Evolutionary conservation across 2,888 invertebrate genomes (phyloP), one percentile per base, ranked within the genome.

Genomic region (Iphiclides podalirius): DNA sequence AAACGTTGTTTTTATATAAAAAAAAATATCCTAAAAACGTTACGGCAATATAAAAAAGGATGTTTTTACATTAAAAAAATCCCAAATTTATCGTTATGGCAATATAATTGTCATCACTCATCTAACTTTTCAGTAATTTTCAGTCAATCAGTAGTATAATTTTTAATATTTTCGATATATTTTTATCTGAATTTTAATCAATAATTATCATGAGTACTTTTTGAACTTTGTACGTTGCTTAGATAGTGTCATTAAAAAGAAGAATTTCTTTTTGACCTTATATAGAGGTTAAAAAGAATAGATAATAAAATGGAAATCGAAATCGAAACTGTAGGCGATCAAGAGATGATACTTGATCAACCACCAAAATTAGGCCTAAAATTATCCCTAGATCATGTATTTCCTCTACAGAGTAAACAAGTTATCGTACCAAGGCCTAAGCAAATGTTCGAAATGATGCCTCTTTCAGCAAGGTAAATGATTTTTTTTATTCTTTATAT

Each of bases 371-470:
- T 90, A 68, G 95, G 95, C 8, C 89, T 95, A 57, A 94, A 94
- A 75, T 82, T 94, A n/a, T 90, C 89, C 58, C 87, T 96, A 59
- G 90, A 94, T 75, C 94, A 95, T 83, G 90, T 90, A 57, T 95
- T 92, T 85, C 93, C 94, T 0, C 91, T 95, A 66, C 92, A 91
- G 72, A 92, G 94, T 72, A 91, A 91, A 59, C 95, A 94, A 70
- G 84, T 90, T 58, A 78, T 92, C 31, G 81, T 88, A 54, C 93
- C 95, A 6, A 90, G 91, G 55, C 77, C 94, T 7, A 90, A 87
- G 60, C 95, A 95, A 81, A 84, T 95, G 45, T 89, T 93, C 61
- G 91, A 92, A 14, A 82, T 96, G 68, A 76, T 96, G 66, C 93
- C 94, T 3, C 73, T 96, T 40, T 89, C 92, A 45, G 84, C 93